These are phyloP conservation scores for Bradypodion pumilum DNA, from an alignment of 2,797 vertebrate species.

Conservation along the genomic window DNA sequence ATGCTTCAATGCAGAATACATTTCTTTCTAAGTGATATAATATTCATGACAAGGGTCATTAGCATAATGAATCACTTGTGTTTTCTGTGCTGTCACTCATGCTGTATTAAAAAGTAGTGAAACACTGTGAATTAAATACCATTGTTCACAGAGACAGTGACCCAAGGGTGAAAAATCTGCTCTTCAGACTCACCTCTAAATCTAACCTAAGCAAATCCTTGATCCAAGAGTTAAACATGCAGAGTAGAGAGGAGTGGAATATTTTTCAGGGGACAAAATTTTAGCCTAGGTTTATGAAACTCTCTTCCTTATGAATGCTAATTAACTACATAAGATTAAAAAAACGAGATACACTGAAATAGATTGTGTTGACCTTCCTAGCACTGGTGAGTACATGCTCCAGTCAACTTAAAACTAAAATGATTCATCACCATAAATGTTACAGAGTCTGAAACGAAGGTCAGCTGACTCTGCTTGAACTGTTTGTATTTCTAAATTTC, in stretches of 20 bases:
- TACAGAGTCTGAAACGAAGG: constrained; percentile 58
- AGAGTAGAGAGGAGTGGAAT: constrained; percentile 12
- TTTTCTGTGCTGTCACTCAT: constrained; percentile 43
- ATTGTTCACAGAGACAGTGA: constrained; percentile 25
- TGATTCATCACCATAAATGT: constrained; percentile 61
- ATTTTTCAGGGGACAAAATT: constrained; percentile 46
- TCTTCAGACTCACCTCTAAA: constrained; percentile 20
- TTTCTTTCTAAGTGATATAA: constrained; percentile 51
- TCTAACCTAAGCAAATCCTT: neutral
- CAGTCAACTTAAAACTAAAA: constrained; percentile 59
- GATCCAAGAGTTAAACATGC: neutral
- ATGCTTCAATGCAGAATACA: constrained; percentile 39
- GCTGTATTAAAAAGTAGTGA: constrained; percentile 21
- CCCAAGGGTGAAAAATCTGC: constrained; percentile 46
- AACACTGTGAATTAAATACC: constrained; percentile 3
- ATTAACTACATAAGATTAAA: neutral
- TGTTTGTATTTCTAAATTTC: constrained; percentile 34
- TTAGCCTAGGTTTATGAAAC: constrained; percentile 49
- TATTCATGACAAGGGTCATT: constrained; percentile 49
- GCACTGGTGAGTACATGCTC: constrained; percentile 53
- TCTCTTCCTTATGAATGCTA: constrained; percentile 41
- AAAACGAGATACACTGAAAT: constrained; percentile 44
- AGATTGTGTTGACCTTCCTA: constrained; percentile 56
- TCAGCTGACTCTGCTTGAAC: constrained; percentile 55
- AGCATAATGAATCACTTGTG: constrained; percentile 31